Evolutionary conservation across 2,888 invertebrate genomes (phyloP), one percentile per base, ranked within the genome.

Genomic region (Timema cristinae): DNA sequence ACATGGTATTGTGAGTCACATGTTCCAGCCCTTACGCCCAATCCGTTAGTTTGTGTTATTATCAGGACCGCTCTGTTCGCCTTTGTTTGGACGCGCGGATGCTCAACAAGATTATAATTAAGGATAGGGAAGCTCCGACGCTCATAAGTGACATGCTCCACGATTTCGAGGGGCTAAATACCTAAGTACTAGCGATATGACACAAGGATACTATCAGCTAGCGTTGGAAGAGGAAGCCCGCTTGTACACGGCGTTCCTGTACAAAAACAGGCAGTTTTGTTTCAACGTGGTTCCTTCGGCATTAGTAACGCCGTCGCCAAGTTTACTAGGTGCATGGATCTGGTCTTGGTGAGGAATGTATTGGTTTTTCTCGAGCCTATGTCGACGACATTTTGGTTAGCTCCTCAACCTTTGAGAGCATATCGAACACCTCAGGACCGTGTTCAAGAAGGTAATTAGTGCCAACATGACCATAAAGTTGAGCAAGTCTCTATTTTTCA

Each of bases 171-270:
- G n/a, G n/a, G n/a, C n/a, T n/a, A n/a, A n/a, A n/a, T n/a, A n/a
- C n/a, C n/a, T n/a, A n/a, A n/a, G n/a, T n/a, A n/a, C n/a, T n/a
- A n/a, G 1, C n/a, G n/a, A n/a, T n/a, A n/a, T n/a, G n/a, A n/a
- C n/a, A n/a, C n/a, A n/a, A n/a, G n/a, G n/a, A n/a, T 77, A 76
- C 51, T 75, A 72, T 71, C 75, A 76, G 70, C 74, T 77, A 48
- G 71, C 72, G 5, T 32, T 77, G n/a, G 13, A 52, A 0, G 50
- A 67, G 10, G 71, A 73, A 11, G 67, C 66, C 15, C 16, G 68
- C 2, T 69, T 75, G 52, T 77, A 74, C 66, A 77, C 75, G 5
- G 76, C 75, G 11, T 76, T 76, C 70, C 49, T 71, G 11, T 72
- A 71, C 47, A 54, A 71, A 13, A 56, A 68, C 10, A 68, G 66